Evolutionary conservation across 1,140 invertebrate genomes (phyloP), one percentile per base, ranked within the genome.

Genomic region (Proctacanthus coquilletti): DNA sequence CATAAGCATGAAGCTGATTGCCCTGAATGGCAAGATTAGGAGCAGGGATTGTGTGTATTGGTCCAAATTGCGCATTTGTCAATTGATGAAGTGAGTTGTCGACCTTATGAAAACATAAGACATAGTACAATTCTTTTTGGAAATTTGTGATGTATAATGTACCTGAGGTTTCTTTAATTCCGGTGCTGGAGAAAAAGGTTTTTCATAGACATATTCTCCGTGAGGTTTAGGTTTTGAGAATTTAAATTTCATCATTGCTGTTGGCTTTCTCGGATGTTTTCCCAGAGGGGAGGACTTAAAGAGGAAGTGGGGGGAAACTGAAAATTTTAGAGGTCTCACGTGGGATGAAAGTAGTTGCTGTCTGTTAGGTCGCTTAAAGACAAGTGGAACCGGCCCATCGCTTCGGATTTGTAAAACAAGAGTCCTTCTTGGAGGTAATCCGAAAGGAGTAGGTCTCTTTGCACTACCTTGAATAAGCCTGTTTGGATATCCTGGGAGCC

Each of bases 11-110:
- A 8, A 44, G 31, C n/a, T 56, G 51, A 51, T 50, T 54, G 36
- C 48, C 41, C 21, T 46, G 44, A 35, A 46, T 18, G 25, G 42
- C 42, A 29, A 55, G 42, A 60, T 84, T 83, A 6, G 81, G 81
- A 6, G 81, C 81, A 49, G 80, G 80, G 40, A 84, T 83, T 3
- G 80, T 83, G 53, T 83, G 80, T 51, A 84, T 84, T 2, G 80
- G 79, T 50, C 77, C 79, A 49, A 56, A 57, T 45, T 53, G 51
- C 37, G 56, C 51, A 13, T 25, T 25, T n/a, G n/a, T n/a, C n/a
- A n/a, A n/a, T n/a, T n/a, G n/a, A n/a, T n/a, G n/a, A n/a, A n/a
- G n/a, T n/a, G n/a, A n/a, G n/a, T n/a, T n/a, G n/a, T n/a, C n/a
- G n/a, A n/a, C n/a, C n/a, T n/a, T n/a, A n/a, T n/a, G n/a, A n/a